These are phyloP conservation scores for Tipula lateralis DNA, from an alignment of 2,888 invertebrate species.

Conservation along the genomic window DNA sequence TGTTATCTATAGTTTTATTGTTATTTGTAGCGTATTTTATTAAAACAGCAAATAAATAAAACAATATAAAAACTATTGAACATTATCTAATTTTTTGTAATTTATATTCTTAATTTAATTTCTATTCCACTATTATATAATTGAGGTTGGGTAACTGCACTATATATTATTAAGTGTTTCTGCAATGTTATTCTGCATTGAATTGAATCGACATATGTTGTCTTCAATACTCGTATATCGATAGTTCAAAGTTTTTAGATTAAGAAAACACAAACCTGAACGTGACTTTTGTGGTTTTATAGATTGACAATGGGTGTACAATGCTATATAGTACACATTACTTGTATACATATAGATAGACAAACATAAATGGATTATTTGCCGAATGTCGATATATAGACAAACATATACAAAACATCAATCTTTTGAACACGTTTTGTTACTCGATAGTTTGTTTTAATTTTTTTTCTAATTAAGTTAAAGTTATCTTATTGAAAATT, in stretches of 20 bases:
- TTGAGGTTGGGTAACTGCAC: neutral
- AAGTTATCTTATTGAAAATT: too few relatives aligned
- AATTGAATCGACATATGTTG: neutral
- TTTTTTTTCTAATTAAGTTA: too few relatives aligned
- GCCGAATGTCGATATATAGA: too few relatives aligned
- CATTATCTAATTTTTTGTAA: neutral
- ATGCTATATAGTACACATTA: neutral
- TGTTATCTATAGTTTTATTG: neutral
- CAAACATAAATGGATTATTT: neutral
- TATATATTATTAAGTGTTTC: neutral
- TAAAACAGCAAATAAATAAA: neutral
- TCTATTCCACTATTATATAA: neutral
- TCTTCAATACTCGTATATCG: neutral
- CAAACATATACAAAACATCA: neutral
- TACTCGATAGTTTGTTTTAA: too few relatives aligned
- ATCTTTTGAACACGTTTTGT: neutral
- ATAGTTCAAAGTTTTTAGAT: neutral
- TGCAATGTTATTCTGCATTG: neutral
- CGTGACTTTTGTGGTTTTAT: neutral
- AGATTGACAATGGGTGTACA: neutral
- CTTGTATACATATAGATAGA: neutral
- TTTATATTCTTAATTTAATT: constrained; percentile 19
- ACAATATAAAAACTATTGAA: neutral
- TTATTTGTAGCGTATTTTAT: neutral
- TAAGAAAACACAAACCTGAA: neutral